Base-by-base conservation (phyloP, 2,797 vertebrate genomes). In the Rhinatrema bivittatum region DNA sequence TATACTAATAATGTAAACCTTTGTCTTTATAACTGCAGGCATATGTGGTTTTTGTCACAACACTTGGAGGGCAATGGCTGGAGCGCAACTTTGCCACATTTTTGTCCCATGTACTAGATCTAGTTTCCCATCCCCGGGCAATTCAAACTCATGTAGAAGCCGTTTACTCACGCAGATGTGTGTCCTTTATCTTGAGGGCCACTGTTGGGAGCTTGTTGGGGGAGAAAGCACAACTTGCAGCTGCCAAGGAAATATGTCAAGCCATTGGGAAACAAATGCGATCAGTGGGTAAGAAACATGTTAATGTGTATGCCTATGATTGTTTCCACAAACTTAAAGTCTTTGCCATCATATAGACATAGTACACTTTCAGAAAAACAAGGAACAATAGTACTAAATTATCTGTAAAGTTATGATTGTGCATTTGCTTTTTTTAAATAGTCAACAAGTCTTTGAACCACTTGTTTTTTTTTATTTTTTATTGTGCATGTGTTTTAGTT, bases 181-280 rank as follows among this genome's bases (percentile, higher is more conserved):
- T 99, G 47, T 98, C 95, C 42, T 99, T 99, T 52, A 96, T 97
- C 74, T 82, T 99, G 9, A 88, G 94, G 15, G 92, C 96, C 46
- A 97, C 96, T 2, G 85, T 98, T 53, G 96, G 96, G 16, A 92
- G 93, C 60, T 71, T 98, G 34, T 76, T 99, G 0, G 94, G 96
- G 2, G 96, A 99, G 68, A 99, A 99, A 72, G 96, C 96, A 12
- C 96, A 99, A 81, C 98, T 97, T 47, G 95, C 96, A 23, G 95
- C 95, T 31, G 94, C 92, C 48, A 98, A 97, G 80, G 96, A 99
- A 72, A 87, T 99, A 62, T 98, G 96, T 74, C 94, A 97, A 74
- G 96, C 96, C 54, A 97, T 99, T 74, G 84, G 84, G 66, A 98
- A 97, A 68, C 96, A 99, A 66, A 99, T 98, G 94, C 97, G 93